These are phyloP conservation scores for Philopotamus ludificatus DNA, from an alignment of 1,140 invertebrate genomes.

Conservation along the genomic window DNA sequence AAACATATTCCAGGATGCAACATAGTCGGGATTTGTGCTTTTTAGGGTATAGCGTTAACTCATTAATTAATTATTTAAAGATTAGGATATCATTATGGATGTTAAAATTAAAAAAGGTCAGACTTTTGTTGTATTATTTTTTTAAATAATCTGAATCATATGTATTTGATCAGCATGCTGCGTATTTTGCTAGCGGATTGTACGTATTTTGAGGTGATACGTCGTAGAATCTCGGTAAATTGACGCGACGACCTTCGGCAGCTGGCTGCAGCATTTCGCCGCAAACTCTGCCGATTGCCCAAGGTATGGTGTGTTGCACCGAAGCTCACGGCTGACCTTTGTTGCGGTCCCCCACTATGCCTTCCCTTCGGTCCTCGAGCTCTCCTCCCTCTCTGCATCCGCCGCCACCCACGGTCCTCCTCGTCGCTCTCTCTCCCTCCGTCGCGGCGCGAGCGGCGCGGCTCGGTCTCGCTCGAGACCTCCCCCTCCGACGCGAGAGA, in stretches of 20 bases:
- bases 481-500: constrained; percentile 19
- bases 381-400: background rate
- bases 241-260: constrained; percentile 8
- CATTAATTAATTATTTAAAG: no score
- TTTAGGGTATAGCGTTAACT: no score
- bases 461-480: background rate
- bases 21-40: no score
- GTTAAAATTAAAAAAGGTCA: no score
- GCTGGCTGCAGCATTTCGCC: background rate
- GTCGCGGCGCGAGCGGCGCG: background rate
- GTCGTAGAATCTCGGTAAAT: no score
- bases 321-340: constrained; percentile 15
- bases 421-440: background rate
- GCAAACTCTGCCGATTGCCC: constrained; percentile 5
- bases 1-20: no score
- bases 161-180: no score
- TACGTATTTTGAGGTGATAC: no score
- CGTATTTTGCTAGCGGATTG: no score
- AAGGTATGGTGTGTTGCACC: background rate
- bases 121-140: no score
- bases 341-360: background rate
- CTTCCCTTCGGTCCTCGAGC: background rate
- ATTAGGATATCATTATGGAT: no score
- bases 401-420: background rate
- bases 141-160: no score